These are phyloP conservation scores for Chalcis sispes DNA, from an alignment of 2,888 invertebrate genomes.

Conservation along the genomic window DNA sequence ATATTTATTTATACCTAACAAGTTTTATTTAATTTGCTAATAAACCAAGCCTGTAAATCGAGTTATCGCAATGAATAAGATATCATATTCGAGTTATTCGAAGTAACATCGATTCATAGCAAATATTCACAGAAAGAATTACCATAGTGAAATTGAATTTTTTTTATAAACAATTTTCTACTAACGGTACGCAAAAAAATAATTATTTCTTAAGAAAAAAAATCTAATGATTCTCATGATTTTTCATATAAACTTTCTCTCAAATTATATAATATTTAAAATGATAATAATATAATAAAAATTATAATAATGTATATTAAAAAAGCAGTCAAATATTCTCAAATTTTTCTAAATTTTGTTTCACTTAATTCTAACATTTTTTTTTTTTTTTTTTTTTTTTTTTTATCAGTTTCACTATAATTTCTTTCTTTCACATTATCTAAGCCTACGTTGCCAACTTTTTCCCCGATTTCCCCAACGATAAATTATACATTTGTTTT, in stretches of 20 bases:
- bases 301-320: conserved; percentile 16
- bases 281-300: conserved; percentile 7
- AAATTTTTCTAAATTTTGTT: conserved; percentile 44
- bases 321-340: conserved; percentile 50
- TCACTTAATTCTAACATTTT: conserved; percentile 35
- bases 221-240: neutral
- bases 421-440: conserved; percentile 44
- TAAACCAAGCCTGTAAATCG: conserved; percentile 38
- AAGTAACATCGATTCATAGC: conserved; percentile 25
- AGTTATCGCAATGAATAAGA: conserved; percentile 36
- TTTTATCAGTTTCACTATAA: conserved; percentile 53
- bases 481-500: conserved; percentile 26
- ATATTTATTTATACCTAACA: conserved; percentile 48
- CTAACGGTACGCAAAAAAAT: conserved; percentile 19
- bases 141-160: conserved; percentile 54
- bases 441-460: conserved; percentile 39
- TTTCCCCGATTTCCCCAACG: conserved; percentile 39
- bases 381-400: too few species aligned
- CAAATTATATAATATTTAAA: neutral
- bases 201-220: conserved; percentile 1
- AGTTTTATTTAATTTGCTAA: conserved; percentile 52
- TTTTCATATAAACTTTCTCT: conserved; percentile 10
- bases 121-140: conserved; percentile 42
- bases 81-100: conserved; percentile 17
- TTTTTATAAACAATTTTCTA: conserved; percentile 32